Evolutionary conservation across 2,888 invertebrate genomes (phyloP), one percentile per base, ranked within the genome.

Genomic region (Ennomos quercinarius): DNA sequence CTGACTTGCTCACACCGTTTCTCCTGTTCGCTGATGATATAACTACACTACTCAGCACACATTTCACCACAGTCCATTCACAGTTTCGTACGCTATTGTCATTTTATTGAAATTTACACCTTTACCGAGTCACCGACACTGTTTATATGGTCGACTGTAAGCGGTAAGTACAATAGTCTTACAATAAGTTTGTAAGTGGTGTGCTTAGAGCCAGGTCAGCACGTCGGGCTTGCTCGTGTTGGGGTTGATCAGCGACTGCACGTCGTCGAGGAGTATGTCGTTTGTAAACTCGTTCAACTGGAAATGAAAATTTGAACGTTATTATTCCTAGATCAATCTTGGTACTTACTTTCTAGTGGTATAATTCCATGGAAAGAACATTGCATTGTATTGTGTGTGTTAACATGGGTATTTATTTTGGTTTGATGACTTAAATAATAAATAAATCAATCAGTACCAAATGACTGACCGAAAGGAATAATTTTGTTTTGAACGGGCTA

Each of bases 161-260:
- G 70, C 76, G 72, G 73, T 74, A 74, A 74, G 73, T 71, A 76
- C 78, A 66, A 68, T 70, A 69, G 73, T 63, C 72, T 77, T 75
- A 78, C 75, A 79, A 68, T 78, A 83, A 79, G 77, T 46, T 46
- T 27, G 45, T 35, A 17, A 35, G 39, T 39, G 12, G 48, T 44
- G 36, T 38, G 66, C 48, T 54, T 38, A 62, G 43, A 97, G 95
- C 97, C 97, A 97, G 83, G 97, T 97, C 78, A 97, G 94, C 81
- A 95, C 95, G 87, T 97, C 97, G 82, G 97, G 95, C 93, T 97
- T 97, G 88, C 95, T 96, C 80, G 96, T 95, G 79, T 96, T 95
- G 72, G 98, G 96, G 93, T 96, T 97, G 83, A 98, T 97, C 81
- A 98, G 94, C 73, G 96, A 97, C 91, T 98, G 97, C 82, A 98